Evolutionary conservation across 2,888 invertebrate genomes (phyloP).

Genomic region (Boloria selene): DNA sequence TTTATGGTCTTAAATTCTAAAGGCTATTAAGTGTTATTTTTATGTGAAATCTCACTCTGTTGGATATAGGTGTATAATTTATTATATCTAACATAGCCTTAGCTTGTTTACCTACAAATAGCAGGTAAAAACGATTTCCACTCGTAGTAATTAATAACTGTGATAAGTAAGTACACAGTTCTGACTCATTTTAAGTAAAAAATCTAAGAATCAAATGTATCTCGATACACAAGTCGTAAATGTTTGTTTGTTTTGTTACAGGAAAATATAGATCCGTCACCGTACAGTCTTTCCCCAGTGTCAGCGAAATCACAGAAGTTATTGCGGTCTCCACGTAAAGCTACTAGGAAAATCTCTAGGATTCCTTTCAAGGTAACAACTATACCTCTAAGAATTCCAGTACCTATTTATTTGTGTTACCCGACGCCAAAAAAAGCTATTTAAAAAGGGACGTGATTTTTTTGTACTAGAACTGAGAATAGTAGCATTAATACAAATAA

Average conservation of each 20-base stretch:
- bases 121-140: no score
- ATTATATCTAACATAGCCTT: no score
- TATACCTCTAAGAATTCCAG: not conserved
- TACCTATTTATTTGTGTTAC: not conserved
- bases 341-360: constrained; percentile 98
- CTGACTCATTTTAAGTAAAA: no score
- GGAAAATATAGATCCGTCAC: constrained; percentile 91
- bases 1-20: constrained; percentile 16
- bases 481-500: no score
- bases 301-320: constrained; percentile 97
- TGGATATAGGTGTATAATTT: not conserved
- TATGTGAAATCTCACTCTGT: not conserved
- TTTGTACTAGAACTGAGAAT: no score
- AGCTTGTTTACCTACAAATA: no score
- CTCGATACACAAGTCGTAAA: not conserved
- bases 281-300: constrained; percentile 97
- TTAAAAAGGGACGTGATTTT: no score
- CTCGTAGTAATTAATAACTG: no score
- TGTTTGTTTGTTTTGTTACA: constrained; percentile 65
- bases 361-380: constrained; percentile 97
- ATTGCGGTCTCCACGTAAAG: constrained; percentile 96
- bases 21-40: constrained; percentile 18
- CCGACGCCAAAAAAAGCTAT: no score
- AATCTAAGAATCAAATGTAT: not conserved
- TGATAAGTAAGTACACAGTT: no score